These are phyloP conservation scores for Perca fluviatilis DNA, from an alignment of 2,113 vertebrate genomes.

Conservation along the genomic window DNA sequence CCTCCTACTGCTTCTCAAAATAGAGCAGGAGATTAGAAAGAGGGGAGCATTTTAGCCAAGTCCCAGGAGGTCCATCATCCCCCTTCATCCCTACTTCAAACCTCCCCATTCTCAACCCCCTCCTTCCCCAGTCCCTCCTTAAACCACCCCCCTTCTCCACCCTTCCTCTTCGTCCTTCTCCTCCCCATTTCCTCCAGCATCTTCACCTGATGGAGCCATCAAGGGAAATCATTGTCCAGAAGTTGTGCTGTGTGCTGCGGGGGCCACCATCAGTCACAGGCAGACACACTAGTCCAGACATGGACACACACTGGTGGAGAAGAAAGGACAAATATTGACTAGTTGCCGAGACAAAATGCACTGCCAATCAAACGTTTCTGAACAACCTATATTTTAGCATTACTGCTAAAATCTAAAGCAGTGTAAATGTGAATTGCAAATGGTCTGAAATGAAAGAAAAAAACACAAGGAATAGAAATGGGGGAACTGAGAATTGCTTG, in stretches of 20 bases:
- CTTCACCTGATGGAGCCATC: conserved; percentile 72
- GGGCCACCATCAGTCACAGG: conserved; percentile 52
- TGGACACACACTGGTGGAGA: conserved; percentile 28
- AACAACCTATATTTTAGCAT: not conserved
- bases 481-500: not conserved
- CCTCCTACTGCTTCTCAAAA: conserved; percentile 66
- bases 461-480: not conserved
- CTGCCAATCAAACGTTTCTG: conserved; percentile 17
- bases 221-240: conserved; percentile 61
- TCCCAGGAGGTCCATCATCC: conserved; percentile 60
- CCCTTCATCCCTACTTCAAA: conserved; percentile 32
- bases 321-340: conserved; percentile 42
- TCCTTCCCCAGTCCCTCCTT: conserved; percentile 8
- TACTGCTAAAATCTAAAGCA: not conserved
- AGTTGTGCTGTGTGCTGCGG: conserved; percentile 38
- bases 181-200: conserved; percentile 32
- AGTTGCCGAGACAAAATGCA: conserved; percentile 1
- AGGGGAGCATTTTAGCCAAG: conserved; percentile 51
- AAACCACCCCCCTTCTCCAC: not conserved
- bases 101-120: conserved; percentile 10
- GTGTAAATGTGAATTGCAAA: not conserved
- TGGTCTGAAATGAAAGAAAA: too few relatives aligned
- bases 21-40: conserved; percentile 63
- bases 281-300: conserved; percentile 27
- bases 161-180: not conserved